A percentile compares a stretch with the other conserved stretches of the same genome.
These are phyloP conservation scores for Apamea anceps DNA, from an alignment of 2,888 invertebrate species.

Conservation along the genomic window DNA sequence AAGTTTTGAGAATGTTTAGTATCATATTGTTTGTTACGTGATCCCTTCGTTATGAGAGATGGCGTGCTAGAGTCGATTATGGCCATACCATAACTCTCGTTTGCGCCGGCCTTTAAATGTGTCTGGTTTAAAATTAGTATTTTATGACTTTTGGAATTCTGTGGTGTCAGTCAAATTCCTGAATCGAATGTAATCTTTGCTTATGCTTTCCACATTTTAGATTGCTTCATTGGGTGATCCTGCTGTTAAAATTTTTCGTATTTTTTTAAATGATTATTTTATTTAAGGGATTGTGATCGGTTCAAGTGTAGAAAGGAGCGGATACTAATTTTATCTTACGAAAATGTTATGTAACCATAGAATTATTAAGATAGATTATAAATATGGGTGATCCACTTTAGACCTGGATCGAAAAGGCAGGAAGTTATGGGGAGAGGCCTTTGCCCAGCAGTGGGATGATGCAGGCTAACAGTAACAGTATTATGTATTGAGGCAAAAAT, in stretches of 20 bases:
- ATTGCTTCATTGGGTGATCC: constrained; percentile 27
- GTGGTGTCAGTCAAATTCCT: constrained; percentile 66
- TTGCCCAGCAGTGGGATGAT: too few species aligned
- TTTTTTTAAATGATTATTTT: background rate
- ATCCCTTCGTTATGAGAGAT: constrained; percentile 73
- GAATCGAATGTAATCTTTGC: constrained; percentile 56
- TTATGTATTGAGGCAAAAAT: background rate
- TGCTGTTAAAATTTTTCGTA: background rate
- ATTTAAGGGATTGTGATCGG: background rate
- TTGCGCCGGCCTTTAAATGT: constrained; percentile 73
- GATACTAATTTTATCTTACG: background rate
- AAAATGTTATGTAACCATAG: background rate
- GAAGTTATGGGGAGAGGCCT: too few species aligned
- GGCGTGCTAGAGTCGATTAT: constrained; percentile 75
- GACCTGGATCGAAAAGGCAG: too few species aligned
- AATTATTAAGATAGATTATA: background rate
- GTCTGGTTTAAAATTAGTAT: constrained; percentile 76
- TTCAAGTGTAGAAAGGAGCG: background rate
- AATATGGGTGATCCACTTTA: too few species aligned
- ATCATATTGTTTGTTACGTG: constrained; percentile 66
- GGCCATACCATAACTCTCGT: constrained; percentile 73
- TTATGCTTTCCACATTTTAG: constrained; percentile 47
- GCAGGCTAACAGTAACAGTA: too few species aligned
- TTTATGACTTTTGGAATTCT: constrained; percentile 70
- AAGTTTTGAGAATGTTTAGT: constrained; percentile 55